Conservation (phyloP, 2,888 invertebrate genomes). For the Rhabditophanes sp. region DNA sequence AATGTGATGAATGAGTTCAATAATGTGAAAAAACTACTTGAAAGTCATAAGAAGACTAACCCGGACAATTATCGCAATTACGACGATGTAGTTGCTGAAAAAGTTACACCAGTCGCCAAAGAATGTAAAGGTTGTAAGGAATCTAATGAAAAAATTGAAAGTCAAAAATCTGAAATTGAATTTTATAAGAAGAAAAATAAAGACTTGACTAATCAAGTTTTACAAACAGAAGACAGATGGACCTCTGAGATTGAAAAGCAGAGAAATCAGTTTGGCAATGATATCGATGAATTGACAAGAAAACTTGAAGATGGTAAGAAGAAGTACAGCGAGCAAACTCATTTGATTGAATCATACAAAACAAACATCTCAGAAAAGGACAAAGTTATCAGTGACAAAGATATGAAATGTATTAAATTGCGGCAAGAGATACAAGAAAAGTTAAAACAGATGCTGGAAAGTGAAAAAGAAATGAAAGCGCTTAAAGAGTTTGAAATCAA, state of each 20-base stretch:
- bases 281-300: conserved; percentile 11
- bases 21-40: conserved; percentile 25
- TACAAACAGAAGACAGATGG: conserved; percentile 44
- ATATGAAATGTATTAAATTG: conserved; percentile 6
- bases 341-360: conserved; percentile 8
- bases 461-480: conserved; percentile 31
- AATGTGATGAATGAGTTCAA: conserved; percentile 39
- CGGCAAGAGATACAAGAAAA: conserved; percentile 13
- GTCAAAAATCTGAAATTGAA: conserved; percentile 19
- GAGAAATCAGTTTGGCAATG: conserved; percentile 17
- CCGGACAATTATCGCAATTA: conserved; percentile 6
- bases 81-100: conserved; percentile 1
- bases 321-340: conserved; percentile 11
- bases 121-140: neutral
- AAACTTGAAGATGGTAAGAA: conserved; percentile 14
- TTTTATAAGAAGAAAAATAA: conserved; percentile 36
- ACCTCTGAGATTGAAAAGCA: conserved; percentile 43
- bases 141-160: conserved; percentile 9
- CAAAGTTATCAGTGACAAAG: conserved; percentile 20
- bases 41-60: conserved; percentile 13
- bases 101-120: neutral
- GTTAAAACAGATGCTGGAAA: conserved; percentile 8
- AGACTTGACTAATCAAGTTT: conserved; percentile 30
- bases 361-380: conserved; percentile 29
- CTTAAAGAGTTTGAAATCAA: conserved; percentile 40